phyloP scores from a whole-genome alignment of 2,888 invertebrate genomes.

The Coleophora deauratella region DNA sequence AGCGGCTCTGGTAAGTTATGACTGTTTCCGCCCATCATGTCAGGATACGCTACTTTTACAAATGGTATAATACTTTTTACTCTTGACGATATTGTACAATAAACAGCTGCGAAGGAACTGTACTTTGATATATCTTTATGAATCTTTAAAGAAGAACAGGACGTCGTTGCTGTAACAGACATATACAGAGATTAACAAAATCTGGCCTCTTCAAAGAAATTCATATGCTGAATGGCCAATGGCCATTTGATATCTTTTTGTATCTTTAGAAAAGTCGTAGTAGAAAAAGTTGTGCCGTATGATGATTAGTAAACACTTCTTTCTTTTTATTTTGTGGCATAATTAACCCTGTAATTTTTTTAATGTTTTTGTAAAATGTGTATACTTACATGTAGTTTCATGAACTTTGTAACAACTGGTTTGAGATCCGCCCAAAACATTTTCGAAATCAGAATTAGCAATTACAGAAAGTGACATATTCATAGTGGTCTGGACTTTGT shows the following conservation, averaged over 20 bases:
- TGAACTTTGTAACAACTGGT: slow-evolving; percentile 45
- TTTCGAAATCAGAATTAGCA: slow-evolving; percentile 45
- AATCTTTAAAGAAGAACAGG: slow-evolving; percentile 58
- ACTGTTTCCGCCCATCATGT: slow-evolving; percentile 76
- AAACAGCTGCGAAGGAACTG: slow-evolving; percentile 52
- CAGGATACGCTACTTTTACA: slow-evolving; percentile 84
- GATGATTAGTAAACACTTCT: no score
- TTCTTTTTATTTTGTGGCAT: no score
- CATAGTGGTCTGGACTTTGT: slow-evolving; percentile 10
- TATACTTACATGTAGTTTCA: slow-evolving; percentile 57
- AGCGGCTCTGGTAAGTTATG: slow-evolving; percentile 75
- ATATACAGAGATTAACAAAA: no score
- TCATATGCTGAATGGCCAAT: no score
- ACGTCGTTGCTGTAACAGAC: slow-evolving; percentile 44
- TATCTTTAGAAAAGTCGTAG: no score
- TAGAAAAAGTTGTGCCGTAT: no score
- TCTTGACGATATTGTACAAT: slow-evolving; percentile 71
- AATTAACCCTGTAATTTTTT: no score
- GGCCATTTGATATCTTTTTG: no score
- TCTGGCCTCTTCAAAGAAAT: no score
- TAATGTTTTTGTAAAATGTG: no score
- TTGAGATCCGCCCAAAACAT: slow-evolving; percentile 27
- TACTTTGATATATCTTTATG: slow-evolving; percentile 60
- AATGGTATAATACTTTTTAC: slow-evolving; percentile 79
- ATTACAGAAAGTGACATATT: slow-evolving; percentile 39